Conservation (phyloP, 2,113 vertebrate species). For the Pseudopodoces humilis region DNA sequence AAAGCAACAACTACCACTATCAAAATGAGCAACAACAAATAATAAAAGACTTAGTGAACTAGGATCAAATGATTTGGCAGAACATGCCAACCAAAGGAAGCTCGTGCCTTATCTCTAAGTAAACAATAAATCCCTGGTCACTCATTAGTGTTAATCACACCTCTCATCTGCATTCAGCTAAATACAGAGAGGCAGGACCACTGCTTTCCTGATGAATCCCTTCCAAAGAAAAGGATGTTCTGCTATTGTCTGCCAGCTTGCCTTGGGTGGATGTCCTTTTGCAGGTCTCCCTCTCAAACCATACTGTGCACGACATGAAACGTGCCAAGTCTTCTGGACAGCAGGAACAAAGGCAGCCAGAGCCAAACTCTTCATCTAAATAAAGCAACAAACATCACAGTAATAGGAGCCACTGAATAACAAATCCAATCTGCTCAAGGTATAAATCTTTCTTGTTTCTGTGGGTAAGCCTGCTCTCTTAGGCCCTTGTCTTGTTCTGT, state of each 20-base stretch:
- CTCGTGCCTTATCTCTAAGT: constrained; percentile 74
- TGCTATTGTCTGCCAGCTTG: constrained; percentile 28
- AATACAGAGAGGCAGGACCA: constrained; percentile 63
- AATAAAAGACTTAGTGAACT: constrained; percentile 36
- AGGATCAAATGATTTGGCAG: constrained; percentile 62
- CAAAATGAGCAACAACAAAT: constrained; percentile 14
- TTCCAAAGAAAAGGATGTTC: constrained; percentile 66
- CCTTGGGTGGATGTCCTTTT: constrained; percentile 33
- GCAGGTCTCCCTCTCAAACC: not conserved
- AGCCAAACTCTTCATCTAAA: constrained; percentile 18
- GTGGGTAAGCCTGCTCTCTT: not conserved
- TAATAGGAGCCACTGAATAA: not conserved
- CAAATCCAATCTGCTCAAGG: not conserved
- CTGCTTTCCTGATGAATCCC: constrained; percentile 2
- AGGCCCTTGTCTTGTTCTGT: not conserved
- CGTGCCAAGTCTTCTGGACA: not conserved
- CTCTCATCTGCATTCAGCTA: constrained; percentile 79
- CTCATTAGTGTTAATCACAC: constrained; percentile 77
- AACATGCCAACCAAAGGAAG: constrained; percentile 71
- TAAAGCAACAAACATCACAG: constrained; percentile 24
- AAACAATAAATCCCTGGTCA: constrained; percentile 78
- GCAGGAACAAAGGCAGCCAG: not conserved
- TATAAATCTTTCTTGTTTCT: not conserved
- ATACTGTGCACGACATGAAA: not conserved
- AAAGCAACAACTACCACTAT: not conserved